Evolutionary conservation across 2,113 vertebrate genomes (phyloP), one percentile per base, ranked within the genome.

Genomic region (Charina bottae): DNA sequence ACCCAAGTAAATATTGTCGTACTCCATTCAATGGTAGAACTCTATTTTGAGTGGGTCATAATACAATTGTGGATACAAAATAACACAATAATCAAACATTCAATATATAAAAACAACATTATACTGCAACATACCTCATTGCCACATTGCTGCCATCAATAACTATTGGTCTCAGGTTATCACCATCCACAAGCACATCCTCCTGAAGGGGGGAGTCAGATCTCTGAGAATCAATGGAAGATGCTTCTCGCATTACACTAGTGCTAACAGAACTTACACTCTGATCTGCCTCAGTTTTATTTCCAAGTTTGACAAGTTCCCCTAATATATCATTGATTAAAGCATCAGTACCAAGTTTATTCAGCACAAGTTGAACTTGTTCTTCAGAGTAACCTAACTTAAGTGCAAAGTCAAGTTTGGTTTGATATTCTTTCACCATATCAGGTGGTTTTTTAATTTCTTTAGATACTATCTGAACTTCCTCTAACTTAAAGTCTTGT

Each of bases 101-200:
- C 59, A 83, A 92, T 68, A 89, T 84, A 83, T 7, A 94, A 11
- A 93, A 92, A 93, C 89, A 96, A 95, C 86, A 84, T 89, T 89
- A 72, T 68, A 88, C 0, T 12, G 7, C 89, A 92, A 97, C 98
- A 96, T 96, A 99, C 99, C 99, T 99, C 99, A 99, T 99, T 93
- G 99, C 99, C 92, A 99, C 99, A 33, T 99, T 99, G 95, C 99
- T 99, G 94, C 99, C 99, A 88, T 99, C 99, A 92, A 99, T 98
- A 94, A 99, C 99, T 8, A 99, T 28, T 0, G 99, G 99, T 58
- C 98, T 98, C 96, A 99, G 97, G 96, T 99, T 99, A 97, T 99
- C 98, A 93, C 98, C 98, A 95, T 99, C 98, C 88, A 98, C 98
- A 86, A 97, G 91, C 37, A 96, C 89, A 46, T 98, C 97, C 46